Conservation (phyloP, 1,140 invertebrate genomes). For the Samia ricini region DNA sequence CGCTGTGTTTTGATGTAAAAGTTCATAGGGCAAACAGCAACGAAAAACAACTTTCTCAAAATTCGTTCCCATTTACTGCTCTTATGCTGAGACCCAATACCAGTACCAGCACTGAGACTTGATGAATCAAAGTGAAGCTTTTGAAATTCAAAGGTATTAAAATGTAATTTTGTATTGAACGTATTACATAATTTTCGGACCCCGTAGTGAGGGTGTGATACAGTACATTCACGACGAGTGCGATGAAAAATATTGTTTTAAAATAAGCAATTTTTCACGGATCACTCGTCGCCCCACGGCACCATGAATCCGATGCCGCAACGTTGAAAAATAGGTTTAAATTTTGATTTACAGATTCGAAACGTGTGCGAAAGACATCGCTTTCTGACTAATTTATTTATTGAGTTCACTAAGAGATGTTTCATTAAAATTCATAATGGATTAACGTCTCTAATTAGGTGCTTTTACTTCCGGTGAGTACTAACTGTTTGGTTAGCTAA, state of each 20-base stretch:
- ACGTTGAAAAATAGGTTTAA: slow-evolving; percentile 38
- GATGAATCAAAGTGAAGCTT: no score
- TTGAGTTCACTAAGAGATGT: slow-evolving; percentile 19
- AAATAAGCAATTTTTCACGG: slow-evolving; percentile 66
- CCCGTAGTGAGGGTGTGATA: not conserved
- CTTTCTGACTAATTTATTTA: slow-evolving; percentile 54
- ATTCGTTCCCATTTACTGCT: no score
- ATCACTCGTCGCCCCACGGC: slow-evolving; percentile 45
- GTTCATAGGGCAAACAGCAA: no score
- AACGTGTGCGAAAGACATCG: slow-evolving; percentile 58
- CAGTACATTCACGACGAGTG: slow-evolving; percentile 23
- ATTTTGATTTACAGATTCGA: slow-evolving; percentile 61
- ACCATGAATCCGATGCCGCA: slow-evolving; percentile 29
- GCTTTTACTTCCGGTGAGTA: no score
- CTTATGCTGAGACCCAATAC: no score
- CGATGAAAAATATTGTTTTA: slow-evolving; percentile 47
- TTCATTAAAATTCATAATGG: no score
- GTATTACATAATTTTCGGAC: not conserved
- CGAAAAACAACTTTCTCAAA: no score
- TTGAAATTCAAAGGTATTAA: no score
- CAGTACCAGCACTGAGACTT: no score
- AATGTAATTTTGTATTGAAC: not conserved
- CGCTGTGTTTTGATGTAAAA: no score
- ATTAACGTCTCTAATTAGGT: no score
- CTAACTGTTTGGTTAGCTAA: no score